Base-by-base conservation (phyloP, 2,113 vertebrate genomes). In the Theristicus caerulescens region DNA sequence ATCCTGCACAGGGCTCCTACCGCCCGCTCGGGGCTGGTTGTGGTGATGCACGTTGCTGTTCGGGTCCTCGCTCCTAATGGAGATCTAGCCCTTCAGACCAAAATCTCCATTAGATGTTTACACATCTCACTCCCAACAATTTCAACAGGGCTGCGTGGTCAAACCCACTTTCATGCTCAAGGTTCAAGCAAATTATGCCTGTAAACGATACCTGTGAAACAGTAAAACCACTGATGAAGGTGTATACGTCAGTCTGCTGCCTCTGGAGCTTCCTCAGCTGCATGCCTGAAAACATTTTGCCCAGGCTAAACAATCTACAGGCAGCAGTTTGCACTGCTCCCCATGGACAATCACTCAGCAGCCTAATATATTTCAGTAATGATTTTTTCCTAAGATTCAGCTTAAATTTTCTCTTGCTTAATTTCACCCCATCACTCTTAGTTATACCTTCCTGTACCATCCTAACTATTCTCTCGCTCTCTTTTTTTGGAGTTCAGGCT, bases 351-450 rank as follows among this genome's bases (percentile, higher is more conserved):
- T 38, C 42, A 29, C 67, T 97, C 95, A 95, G 85, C 93, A 91
- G 87, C 91, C 87, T 91, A 95, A 96, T 87, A 96, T 96, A 94
- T 95, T 96, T 95, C 94, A 90, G 91, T 94, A 97, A 97, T 97
- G 91, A 95, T 94, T 97, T 97, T 95, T 97, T 91, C 94, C 93
- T 95, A 92, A 96, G 95, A 94, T 96, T 95, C 96, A 95, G 88
- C 93, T 97, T 97, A 97, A 95, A 96, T 97, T 95, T 96, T 97
- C 96, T 92, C 70, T 70, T 94, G 93, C 89, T 96, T 97, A 96
- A 96, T 97, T 97, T 96, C 91, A 96, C 64, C 78, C 93, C 91
- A 95, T 97, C 95, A 95, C 88, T 97, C 95, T 96, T 95, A 93
- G 93, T 96, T 97, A 95, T 95, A 91, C 82, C 87, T 88, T 91